Evolutionary conservation across 2,797 vertebrate species (phyloP), one percentile per base, ranked within the genome.

Genomic region (Sebastes iracundus): DNA sequence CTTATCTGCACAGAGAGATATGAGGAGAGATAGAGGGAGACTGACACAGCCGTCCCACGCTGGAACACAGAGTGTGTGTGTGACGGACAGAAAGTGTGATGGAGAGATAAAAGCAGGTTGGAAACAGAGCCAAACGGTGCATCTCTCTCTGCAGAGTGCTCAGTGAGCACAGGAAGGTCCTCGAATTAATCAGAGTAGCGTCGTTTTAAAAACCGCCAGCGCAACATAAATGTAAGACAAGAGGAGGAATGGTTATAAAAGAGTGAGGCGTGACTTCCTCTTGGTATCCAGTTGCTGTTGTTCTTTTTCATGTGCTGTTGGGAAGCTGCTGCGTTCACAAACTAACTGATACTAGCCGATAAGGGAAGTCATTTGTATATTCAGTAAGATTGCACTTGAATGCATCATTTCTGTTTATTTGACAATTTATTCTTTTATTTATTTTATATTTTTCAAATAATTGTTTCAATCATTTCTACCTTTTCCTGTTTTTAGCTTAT

Each of bases 1-100:
- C 76, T 82, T 67, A 82, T 89, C 81, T 77, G 56, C 46, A 60
- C 71, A 72, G 64, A 72, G 62, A 53, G 77, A 80, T 63, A 32
- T n/a, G 32, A 12, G 55, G 63, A 67, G 77, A 63, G 77, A 72
- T 14, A 4, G 52, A 63, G 35, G 35, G 38, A 72, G 27, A 63
- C 60, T 70, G 78, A 74, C 73, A 79, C 64, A 22, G 82, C 4
- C 55, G 22, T 23, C 72, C 63, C 71, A 70, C 79, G 2, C 63
- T 32, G 56, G 22, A 65, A 14, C 49, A 0, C 38, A 2, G 12
- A 18, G 32, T 25, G 67, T 58, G 53, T 12, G 23, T 32, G 52
- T 55, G 20, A 27, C 20, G 30, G 64, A 32, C 56, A 35, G 18
- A 27, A 4, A 2, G 49, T 30, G 63, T 55, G 73, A 59, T 64